Evolutionary conservation across 2,797 vertebrate genomes (phyloP).

Genomic region (Prionace glauca): DNA sequence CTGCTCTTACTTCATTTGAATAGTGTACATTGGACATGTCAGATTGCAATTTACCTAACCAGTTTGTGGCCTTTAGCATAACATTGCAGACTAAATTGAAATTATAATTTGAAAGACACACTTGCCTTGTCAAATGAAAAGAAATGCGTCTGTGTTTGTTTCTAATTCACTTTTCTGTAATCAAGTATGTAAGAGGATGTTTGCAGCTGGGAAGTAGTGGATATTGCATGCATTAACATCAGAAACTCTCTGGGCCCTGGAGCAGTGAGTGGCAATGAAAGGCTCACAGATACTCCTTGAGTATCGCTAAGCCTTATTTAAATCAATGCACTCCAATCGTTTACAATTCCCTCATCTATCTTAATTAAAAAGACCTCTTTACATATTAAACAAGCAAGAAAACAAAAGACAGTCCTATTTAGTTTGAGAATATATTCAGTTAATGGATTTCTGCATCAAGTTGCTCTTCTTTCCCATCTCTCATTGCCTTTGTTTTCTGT

Average conservation of each 20-base stretch:
- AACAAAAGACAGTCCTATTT: conserved; percentile 14
- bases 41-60: background rate
- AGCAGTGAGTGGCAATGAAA: conserved; percentile 14
- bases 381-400: conserved; percentile 39
- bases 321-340: background rate
- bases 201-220: background rate
- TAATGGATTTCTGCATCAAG: conserved; percentile 23
- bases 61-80: background rate
- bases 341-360: background rate
- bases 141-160: background rate
- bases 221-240: conserved; percentile 24
- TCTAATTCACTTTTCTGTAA: background rate
- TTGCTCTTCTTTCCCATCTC: background rate
- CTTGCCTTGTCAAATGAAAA: background rate
- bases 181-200: background rate
- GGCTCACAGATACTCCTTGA: conserved; percentile 6
- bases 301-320: background rate
- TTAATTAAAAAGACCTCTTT: conserved; percentile 39
- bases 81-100: background rate
- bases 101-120: conserved; percentile 12
- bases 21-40: background rate
- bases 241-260: background rate
- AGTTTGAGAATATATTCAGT: conserved; percentile 11
- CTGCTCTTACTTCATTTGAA: background rate
- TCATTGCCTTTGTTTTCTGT: background rate